Conservation (phyloP, 2,888 invertebrate species). For the Sussaba pulchella region DNA sequence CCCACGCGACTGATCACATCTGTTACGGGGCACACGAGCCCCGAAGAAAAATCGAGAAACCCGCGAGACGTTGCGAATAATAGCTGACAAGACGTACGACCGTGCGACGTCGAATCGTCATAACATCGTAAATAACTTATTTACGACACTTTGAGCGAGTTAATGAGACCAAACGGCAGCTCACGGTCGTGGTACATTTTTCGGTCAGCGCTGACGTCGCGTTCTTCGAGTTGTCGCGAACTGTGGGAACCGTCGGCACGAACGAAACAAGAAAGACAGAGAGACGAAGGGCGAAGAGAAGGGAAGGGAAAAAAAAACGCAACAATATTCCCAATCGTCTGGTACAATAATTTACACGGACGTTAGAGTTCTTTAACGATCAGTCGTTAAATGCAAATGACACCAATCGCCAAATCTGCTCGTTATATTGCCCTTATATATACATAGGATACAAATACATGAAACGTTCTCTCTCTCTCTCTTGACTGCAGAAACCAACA, state of each 20-base stretch:
- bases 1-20: too few relatives aligned
- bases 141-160: conserved; percentile 49
- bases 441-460: not conserved
- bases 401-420: conserved; percentile 69
- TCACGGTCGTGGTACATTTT: conserved; percentile 18
- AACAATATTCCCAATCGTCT: conserved; percentile 21
- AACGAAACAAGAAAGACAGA: not conserved
- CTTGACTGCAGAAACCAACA: not conserved
- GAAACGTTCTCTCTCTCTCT: not conserved
- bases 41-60: not conserved
- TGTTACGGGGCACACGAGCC: too few relatives aligned
- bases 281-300: conserved; percentile 2
- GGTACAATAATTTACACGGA: conserved; percentile 66
- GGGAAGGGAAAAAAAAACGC: conserved; percentile 17
- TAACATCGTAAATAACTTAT: conserved; percentile 46
- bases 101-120: not conserved
- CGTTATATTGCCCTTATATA: conserved; percentile 13
- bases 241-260: not conserved
- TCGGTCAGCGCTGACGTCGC: conserved; percentile 42
- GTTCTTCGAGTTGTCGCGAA: conserved; percentile 9
- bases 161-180: conserved; percentile 42
- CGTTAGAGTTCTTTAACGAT: conserved; percentile 68
- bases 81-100: conserved; percentile 7
- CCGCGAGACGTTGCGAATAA: conserved; percentile 1
- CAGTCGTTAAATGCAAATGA: conserved; percentile 71